phyloP scores from a whole-genome alignment of 2,888 invertebrate genomes.

The Sipha maydis region DNA sequence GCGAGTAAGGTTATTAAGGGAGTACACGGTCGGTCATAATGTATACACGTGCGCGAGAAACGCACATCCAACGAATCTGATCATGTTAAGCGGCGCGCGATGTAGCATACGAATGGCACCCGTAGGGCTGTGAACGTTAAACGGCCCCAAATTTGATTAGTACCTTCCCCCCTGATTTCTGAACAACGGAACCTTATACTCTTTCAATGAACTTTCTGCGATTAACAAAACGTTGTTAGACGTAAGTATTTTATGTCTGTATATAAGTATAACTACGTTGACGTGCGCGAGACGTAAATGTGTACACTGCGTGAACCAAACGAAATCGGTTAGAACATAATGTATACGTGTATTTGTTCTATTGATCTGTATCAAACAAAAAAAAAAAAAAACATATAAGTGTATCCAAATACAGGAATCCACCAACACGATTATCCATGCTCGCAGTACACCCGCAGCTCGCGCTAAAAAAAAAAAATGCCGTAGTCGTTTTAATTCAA shows the following conservation, averaged over 20 bases:
- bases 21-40: neutral
- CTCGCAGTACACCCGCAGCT: too few species aligned
- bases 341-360: neutral
- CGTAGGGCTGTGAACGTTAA: neutral
- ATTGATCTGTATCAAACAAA: neutral
- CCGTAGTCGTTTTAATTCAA: constrained; percentile 29
- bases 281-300: too few species aligned
- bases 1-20: constrained; percentile 4
- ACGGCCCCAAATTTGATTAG: constrained; percentile 3
- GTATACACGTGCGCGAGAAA: neutral
- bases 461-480: too few species aligned
- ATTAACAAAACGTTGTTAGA: neutral
- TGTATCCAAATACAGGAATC: neutral
- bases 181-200: too few species aligned
- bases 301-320: neutral
- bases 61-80: constrained; percentile 2
- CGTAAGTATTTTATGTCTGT: too few species aligned
- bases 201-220: neutral
- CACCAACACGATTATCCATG: neutral
- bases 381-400: neutral
- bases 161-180: neutral
- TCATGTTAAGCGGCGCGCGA: neutral
- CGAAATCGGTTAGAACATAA: neutral
- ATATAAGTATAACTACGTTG: too few species aligned
- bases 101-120: neutral